Base-by-base conservation (phyloP, 2,113 vertebrate genomes). In the Aix galericulata region DNA sequence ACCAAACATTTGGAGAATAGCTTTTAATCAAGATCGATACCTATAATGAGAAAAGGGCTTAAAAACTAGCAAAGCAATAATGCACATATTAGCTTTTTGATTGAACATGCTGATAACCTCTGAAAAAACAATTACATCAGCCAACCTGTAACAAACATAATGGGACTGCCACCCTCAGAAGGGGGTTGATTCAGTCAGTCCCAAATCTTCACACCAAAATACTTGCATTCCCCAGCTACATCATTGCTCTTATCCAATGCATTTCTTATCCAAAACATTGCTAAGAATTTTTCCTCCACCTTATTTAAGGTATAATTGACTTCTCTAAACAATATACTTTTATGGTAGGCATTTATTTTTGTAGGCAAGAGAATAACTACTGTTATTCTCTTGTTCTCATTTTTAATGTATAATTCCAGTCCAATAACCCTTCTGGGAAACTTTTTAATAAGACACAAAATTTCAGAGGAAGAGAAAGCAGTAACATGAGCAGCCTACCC, bases 11-110 rank as follows among this genome's bases (percentile, higher is more conserved):
- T 95, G 83, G 85, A 95, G 86, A 95, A 91, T 25, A 91, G 79
- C 31, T 96, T 97, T 96, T 93, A 97, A 97, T 96, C 89, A 94
- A 80, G 91, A 96, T 90, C 56, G 1, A 94, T 96, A 92, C 25
- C 48, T 81, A 71, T 97, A 97, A 97, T 96, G 96, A 96, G 94
- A 95, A 97, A 95, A 94, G 84, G 59, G 38, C 76, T 96, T 96
- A 76, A 96, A 96, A 97, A 73, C 88, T 60, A 96, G 78, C 75
- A 97, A 97, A 95, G 91, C 82, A 96, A 95, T 97, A 97, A 97
- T 62, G 64, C 29, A 89, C 73, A 91, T 94, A 96, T 91, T 95
- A 96, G 79, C 69, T 95, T 97, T 96, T 91, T 91, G 91, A 97
- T 68, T 94, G 91, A 97, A 94, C 90, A 82, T 91, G 93, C 46